These are phyloP conservation scores for Drosophila sechellia DNA, from an alignment of 1,140 invertebrate species.

Conservation along the genomic window DNA sequence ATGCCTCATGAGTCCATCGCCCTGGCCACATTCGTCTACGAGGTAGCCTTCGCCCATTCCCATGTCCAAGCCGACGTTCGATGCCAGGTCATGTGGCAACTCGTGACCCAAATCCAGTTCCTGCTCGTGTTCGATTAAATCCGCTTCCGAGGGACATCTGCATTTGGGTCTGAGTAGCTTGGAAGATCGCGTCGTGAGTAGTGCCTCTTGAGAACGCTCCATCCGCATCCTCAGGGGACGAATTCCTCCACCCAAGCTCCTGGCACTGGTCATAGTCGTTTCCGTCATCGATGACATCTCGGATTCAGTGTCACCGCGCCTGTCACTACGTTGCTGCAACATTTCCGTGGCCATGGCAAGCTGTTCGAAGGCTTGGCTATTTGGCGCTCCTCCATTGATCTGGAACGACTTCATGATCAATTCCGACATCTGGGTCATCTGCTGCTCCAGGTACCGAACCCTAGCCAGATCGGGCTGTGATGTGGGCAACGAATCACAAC, in stretches of 20 bases:
- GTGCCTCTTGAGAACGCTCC: slow-evolving; percentile 19
- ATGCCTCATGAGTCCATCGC: slow-evolving; percentile 65
- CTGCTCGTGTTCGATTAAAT: slow-evolving; percentile 8
- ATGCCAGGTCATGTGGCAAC: not conserved
- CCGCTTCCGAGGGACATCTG: slow-evolving; percentile 51
- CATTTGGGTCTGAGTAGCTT: slow-evolving; percentile 33
- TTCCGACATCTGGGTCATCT: slow-evolving; percentile 71
- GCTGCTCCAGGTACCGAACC: slow-evolving; percentile 61
- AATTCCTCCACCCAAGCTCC: slow-evolving; percentile 14
- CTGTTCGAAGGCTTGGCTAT: slow-evolving; percentile 54
- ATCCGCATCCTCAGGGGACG: slow-evolving; percentile 5
- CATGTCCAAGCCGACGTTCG: not conserved
- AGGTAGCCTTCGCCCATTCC: slow-evolving; percentile 8
- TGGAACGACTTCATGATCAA: slow-evolving; percentile 70
- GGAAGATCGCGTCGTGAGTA: slow-evolving; percentile 14
- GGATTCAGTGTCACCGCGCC: not conserved
- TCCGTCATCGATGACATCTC: slow-evolving; percentile 25
- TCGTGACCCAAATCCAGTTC: slow-evolving; percentile 2
- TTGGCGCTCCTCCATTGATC: slow-evolving; percentile 44
- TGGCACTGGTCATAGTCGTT: slow-evolving; percentile 17
- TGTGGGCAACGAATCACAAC: not conserved
- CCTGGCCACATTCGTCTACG: slow-evolving; percentile 66
- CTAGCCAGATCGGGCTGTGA: slow-evolving; percentile 27
- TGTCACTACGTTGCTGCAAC: slow-evolving; percentile 26
- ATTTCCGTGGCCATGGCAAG: slow-evolving; percentile 41